These are phyloP conservation scores for Xanthorhoe spadicearia DNA, from an alignment of 2,888 invertebrate genomes.

Conservation along the genomic window DNA sequence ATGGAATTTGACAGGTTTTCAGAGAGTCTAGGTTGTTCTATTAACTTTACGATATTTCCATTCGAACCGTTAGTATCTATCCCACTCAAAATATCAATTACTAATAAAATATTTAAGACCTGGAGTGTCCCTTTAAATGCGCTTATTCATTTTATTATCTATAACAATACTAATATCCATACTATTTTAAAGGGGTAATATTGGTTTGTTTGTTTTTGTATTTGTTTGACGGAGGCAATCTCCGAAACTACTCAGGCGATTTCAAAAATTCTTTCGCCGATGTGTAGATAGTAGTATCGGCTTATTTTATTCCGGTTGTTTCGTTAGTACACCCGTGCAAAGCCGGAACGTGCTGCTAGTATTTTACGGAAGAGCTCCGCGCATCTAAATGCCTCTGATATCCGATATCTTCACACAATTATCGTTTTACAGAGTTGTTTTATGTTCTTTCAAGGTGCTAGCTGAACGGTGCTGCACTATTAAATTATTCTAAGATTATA, in stretches of 20 bases:
- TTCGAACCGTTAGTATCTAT: neutral
- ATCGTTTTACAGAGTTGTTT: conserved; percentile 7
- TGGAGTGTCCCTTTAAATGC: neutral
- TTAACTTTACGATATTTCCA: neutral
- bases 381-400: conserved; percentile 4
- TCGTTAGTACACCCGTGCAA: too few relatives aligned
- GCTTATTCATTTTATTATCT: neutral
- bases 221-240: too few relatives aligned
- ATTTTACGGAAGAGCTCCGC: conserved; percentile 1
- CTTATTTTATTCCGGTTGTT: too few relatives aligned
- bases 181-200: too few relatives aligned
- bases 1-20: neutral
- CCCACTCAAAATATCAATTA: neutral
- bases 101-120: conserved; percentile 1
- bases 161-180: conserved; percentile 12
- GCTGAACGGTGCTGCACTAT: neutral
- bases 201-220: too few relatives aligned
- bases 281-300: too few relatives aligned
- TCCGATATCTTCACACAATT: conserved; percentile 10
- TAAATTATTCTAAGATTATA: neutral
- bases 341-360: too few relatives aligned
- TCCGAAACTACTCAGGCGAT: too few relatives aligned
- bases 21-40: neutral
- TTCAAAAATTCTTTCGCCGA: too few relatives aligned
- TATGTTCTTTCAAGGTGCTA: neutral